Percentiles rank a stretch among this genome's conserved stretches.
These are phyloP conservation scores for Parauchenoglanis punctatus DNA, from an alignment of 2,797 vertebrate species.

Conservation along the genomic window DNA sequence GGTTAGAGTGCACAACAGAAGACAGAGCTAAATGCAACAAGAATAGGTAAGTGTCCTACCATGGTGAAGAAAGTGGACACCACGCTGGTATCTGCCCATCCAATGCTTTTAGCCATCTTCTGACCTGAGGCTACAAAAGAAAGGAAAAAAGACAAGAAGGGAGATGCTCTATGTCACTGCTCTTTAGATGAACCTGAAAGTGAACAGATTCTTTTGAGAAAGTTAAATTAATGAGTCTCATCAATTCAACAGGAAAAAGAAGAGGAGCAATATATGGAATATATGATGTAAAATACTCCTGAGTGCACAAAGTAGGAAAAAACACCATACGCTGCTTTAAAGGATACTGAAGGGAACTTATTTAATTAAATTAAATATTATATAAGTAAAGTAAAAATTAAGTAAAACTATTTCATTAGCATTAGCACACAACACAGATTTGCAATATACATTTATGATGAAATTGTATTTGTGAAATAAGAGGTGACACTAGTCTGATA, in stretches of 20 bases:
- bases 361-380: neutral
- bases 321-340: neutral
- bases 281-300: neutral
- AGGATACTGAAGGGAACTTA: neutral
- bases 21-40: constrained; percentile 36
- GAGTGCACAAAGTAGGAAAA: neutral
- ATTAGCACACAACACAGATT: neutral
- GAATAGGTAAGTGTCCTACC: constrained; percentile 49
- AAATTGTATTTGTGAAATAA: neutral
- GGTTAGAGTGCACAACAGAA: constrained; percentile 31
- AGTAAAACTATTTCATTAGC: neutral
- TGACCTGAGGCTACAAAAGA: constrained; percentile 46
- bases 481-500: neutral
- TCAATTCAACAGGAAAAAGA: constrained; percentile 6
- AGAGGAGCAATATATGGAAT: neutral
- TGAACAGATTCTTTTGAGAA: constrained; percentile 33
- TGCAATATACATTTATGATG: neutral
- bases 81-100: constrained; percentile 68
- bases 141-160: constrained; percentile 34
- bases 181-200: constrained; percentile 50
- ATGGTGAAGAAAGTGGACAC: constrained; percentile 77
- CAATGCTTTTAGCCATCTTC: constrained; percentile 51
- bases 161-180: constrained; percentile 45
- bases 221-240: constrained; percentile 33
- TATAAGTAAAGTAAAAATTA: neutral